Evolutionary conservation across 2,888 invertebrate species (phyloP).

Genomic region (Rotaria macrura): DNA sequence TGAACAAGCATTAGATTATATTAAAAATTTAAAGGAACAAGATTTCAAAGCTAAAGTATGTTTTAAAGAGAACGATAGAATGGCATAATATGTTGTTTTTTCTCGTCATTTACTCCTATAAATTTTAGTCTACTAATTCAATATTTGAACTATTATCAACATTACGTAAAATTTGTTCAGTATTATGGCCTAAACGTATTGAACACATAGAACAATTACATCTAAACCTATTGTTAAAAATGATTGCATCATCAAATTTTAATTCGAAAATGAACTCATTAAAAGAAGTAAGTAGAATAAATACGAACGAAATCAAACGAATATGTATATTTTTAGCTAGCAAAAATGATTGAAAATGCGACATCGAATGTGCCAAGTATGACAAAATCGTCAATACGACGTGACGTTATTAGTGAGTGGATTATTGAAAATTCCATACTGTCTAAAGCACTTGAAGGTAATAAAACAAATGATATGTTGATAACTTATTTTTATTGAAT

Average conservation of each 20-base stretch:
- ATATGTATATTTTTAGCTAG: constrained; percentile 40
- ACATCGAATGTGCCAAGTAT: constrained; percentile 37
- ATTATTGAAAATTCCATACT: constrained; percentile 50
- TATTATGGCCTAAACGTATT: constrained; percentile 49
- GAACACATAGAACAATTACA: constrained; percentile 48
- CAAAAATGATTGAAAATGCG: constrained; percentile 49
- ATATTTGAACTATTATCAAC: constrained; percentile 49
- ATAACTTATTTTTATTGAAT: too few species aligned
- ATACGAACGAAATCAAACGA: not conserved
- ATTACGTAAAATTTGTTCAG: constrained; percentile 49
- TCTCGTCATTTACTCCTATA: too few species aligned
- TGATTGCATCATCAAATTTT: constrained; percentile 53
- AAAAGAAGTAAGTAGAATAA: constrained; percentile 48
- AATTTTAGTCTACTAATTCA: constrained; percentile 47
- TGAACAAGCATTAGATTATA: constrained; percentile 47
- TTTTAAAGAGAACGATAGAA: not conserved
- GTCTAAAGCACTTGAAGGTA: constrained; percentile 51
- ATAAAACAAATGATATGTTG: too few species aligned
- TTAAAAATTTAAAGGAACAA: constrained; percentile 48
- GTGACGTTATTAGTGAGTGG: constrained; percentile 50
- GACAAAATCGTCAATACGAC: constrained; percentile 40
- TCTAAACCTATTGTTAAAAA: constrained; percentile 48
- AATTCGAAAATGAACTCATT: constrained; percentile 53
- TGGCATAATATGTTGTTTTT: not conserved
- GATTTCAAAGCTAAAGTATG: constrained; percentile 51